Conservation (phyloP, 2,888 invertebrate genomes). For the Rotaria socialis region DNA sequence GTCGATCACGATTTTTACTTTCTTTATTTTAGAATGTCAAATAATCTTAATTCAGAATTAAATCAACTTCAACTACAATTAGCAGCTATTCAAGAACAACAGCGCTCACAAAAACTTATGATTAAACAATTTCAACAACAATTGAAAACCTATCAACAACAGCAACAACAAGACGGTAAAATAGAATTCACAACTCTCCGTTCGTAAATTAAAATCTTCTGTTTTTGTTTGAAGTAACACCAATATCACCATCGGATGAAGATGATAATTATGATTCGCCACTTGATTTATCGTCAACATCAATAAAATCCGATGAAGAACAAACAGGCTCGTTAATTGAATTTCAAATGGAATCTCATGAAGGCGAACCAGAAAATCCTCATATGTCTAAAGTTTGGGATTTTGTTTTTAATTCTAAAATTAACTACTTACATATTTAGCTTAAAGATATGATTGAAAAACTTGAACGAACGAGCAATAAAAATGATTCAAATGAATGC, state of each 20-base stretch:
- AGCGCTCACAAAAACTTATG: constrained; percentile 18
- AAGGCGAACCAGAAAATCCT: constrained; percentile 34
- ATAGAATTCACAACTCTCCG: no score
- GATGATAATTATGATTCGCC: neutral
- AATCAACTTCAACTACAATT: neutral
- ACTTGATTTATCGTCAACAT: neutral
- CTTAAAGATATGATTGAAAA: constrained; percentile 35
- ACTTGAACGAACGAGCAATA: constrained; percentile 23
- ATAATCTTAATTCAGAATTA: neutral
- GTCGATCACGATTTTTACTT: neutral
- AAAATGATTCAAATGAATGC: constrained; percentile 62
- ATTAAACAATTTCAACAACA: constrained; percentile 35
- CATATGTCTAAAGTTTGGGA: neutral
- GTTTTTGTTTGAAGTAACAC: neutral
- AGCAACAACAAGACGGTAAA: constrained; percentile 13
- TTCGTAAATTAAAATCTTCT: no score
- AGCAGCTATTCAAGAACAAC: constrained; percentile 27
- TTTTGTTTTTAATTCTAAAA: no score
- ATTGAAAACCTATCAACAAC: constrained; percentile 24
- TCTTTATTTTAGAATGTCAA: constrained; percentile 1
- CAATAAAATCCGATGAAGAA: constrained; percentile 15
- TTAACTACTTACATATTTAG: no score
- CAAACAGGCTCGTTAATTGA: neutral
- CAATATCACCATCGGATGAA: neutral
- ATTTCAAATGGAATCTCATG: constrained; percentile 34